These are phyloP conservation scores for Tetranychus truncatus DNA, from an alignment of 2,888 invertebrate species.

Conservation along the genomic window DNA sequence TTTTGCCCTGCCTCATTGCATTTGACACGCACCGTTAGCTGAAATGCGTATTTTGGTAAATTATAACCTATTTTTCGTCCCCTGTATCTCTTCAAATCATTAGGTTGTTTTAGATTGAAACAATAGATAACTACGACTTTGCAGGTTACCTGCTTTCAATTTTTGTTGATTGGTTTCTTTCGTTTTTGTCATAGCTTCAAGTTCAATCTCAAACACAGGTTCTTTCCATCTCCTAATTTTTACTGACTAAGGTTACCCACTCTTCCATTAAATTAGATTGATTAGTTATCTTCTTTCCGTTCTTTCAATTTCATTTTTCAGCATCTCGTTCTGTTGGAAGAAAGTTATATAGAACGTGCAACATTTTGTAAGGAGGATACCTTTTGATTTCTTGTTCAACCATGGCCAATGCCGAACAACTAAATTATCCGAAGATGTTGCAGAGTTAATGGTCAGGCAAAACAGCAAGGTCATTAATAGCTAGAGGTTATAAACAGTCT, in stretches of 20 bases:
- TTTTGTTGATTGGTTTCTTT: no score
- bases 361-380: constrained; percentile 58
- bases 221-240: constrained; percentile 90
- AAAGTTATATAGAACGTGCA: constrained; percentile 38
- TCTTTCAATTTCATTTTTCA: constrained; percentile 79
- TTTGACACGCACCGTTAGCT: no score
- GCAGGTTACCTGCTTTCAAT: no score
- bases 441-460: no score
- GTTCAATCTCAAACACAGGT: constrained; percentile 67
- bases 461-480: no score
- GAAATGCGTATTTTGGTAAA: no score
- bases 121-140: no score
- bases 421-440: constrained; percentile 33
- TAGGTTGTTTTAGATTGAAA: no score
- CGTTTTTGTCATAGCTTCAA: constrained; percentile 26
- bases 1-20: no score
- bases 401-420: constrained; percentile 48
- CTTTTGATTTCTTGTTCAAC: constrained; percentile 94
- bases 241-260: constrained; percentile 86
- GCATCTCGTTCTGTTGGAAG: constrained; percentile 46
- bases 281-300: constrained; percentile 56
- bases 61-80: no score
- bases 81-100: no score
- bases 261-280: constrained; percentile 79
- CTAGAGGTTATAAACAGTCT: no score